A percentile compares a stretch with the other conserved stretches of the same genome.
Conservation (phyloP, 2,797 vertebrate species). For the Masticophis lateralis region DNA sequence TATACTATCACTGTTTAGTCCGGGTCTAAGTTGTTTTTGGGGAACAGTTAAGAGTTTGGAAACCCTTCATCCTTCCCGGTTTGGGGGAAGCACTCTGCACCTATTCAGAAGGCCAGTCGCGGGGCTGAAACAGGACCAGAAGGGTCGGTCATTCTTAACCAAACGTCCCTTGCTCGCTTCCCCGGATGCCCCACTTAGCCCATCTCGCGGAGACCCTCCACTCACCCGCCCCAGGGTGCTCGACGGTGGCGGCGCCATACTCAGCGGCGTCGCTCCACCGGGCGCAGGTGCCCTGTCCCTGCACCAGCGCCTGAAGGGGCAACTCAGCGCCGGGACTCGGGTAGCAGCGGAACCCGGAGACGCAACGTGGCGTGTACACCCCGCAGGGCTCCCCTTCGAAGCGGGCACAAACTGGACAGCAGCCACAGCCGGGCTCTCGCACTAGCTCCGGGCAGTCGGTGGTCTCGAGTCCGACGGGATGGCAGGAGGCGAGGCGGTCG, state of each 20-base stretch:
- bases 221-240: constrained; percentile 74
- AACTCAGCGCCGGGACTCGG: constrained; percentile 76
- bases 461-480: constrained; percentile 58
- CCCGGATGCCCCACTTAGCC: not conserved
- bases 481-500: constrained; percentile 74
- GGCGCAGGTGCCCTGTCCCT: constrained; percentile 82
- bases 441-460: constrained; percentile 80
- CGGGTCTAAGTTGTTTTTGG: not conserved
- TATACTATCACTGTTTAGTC: not conserved
- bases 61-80: not conserved
- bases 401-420: constrained; percentile 88
- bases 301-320: constrained; percentile 85
- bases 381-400: constrained; percentile 84
- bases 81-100: not conserved
- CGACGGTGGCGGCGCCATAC: constrained; percentile 66
- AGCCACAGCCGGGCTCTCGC: constrained; percentile 90
- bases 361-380: constrained; percentile 89
- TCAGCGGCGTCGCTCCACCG: constrained; percentile 73
- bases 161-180: no score
- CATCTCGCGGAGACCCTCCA: not conserved
- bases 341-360: constrained; percentile 83
- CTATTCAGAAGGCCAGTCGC: not conserved
- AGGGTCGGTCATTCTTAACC: not conserved
- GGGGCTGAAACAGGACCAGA: not conserved
- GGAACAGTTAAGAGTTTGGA: not conserved